These are phyloP conservation scores for Tympanuchus pallidicinctus DNA, from an alignment of 2,113 vertebrate species.

Conservation along the genomic window DNA sequence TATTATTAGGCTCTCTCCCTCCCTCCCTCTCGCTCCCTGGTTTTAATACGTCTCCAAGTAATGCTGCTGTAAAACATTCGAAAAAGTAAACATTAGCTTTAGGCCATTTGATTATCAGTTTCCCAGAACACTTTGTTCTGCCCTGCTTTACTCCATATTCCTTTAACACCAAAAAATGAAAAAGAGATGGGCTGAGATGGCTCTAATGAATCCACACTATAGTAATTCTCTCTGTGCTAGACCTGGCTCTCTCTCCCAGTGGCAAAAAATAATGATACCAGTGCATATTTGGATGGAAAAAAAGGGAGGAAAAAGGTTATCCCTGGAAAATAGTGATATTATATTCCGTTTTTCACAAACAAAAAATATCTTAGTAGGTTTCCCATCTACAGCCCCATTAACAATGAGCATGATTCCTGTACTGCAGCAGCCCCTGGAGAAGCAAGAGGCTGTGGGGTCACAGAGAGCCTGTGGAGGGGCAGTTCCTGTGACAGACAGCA, in stretches of 20 bases:
- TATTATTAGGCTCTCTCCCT: slow-evolving; percentile 80
- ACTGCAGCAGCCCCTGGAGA: slow-evolving; percentile 19
- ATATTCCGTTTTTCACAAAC: not conserved
- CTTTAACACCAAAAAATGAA: slow-evolving; percentile 66
- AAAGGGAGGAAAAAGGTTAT: slow-evolving; percentile 19
- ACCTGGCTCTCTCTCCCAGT: not conserved
- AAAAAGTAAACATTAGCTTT: slow-evolving; percentile 83
- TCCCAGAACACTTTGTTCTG: slow-evolving; percentile 80
- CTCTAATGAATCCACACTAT: slow-evolving; percentile 44
- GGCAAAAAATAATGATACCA: not conserved
- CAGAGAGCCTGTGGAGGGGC: slow-evolving; percentile 5
- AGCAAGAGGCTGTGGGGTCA: not conserved
- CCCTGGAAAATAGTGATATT: not conserved
- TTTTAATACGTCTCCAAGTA: slow-evolving; percentile 78
- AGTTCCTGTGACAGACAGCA: not conserved
- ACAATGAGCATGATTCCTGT: not conserved
- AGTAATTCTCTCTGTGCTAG: not conserved
- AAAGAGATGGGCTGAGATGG: slow-evolving; percentile 53
- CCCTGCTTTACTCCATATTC: slow-evolving; percentile 72
- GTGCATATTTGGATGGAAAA: not conserved
- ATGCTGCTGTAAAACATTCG: slow-evolving; percentile 80
- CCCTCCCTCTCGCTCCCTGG: slow-evolving; percentile 56
- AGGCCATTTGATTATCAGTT: slow-evolving; percentile 82
- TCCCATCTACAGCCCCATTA: not conserved
- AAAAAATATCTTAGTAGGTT: not conserved